These are phyloP conservation scores for Vulpes vulpes DNA, from an alignment of 2,113 vertebrate species.

Conservation along the genomic window DNA sequence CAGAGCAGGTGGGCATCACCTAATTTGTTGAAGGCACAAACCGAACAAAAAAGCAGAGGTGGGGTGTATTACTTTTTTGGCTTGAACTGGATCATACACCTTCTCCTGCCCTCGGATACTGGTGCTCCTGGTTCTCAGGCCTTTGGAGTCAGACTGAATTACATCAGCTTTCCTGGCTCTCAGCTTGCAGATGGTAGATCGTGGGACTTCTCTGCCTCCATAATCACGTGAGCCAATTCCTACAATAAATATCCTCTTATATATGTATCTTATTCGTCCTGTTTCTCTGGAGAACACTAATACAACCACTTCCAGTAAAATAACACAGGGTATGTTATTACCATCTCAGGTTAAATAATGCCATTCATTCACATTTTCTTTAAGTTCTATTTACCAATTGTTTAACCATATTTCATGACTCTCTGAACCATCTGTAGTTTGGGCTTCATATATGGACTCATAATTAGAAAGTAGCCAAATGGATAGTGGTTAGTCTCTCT, in stretches of 20 bases:
- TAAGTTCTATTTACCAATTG: not conserved
- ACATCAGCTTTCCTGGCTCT: not conserved
- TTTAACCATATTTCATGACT: not conserved
- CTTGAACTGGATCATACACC: not conserved
- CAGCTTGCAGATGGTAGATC: not conserved
- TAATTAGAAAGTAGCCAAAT: constrained; percentile 45
- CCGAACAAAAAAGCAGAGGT: not conserved
- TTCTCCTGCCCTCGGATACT: too few relatives aligned
- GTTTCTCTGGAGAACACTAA: constrained; percentile 20
- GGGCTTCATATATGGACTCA: not conserved
- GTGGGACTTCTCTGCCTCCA: not conserved
- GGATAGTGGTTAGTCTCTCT: not conserved
- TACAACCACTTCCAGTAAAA: not conserved
- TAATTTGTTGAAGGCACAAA: not conserved
- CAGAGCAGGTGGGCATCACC: too few relatives aligned
- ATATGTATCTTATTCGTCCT: not conserved
- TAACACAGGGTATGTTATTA: not conserved
- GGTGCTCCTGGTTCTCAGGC: not conserved
- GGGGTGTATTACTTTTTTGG: not conserved
- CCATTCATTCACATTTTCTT: not conserved
- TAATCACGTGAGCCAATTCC: not conserved
- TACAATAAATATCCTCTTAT: not conserved
- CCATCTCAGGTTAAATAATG: constrained; percentile 8
- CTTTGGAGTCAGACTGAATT: not conserved
- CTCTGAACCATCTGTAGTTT: not conserved